Base-by-base conservation (phyloP, 1,140 invertebrate genomes). In the Drosophila kanapiae region DNA sequence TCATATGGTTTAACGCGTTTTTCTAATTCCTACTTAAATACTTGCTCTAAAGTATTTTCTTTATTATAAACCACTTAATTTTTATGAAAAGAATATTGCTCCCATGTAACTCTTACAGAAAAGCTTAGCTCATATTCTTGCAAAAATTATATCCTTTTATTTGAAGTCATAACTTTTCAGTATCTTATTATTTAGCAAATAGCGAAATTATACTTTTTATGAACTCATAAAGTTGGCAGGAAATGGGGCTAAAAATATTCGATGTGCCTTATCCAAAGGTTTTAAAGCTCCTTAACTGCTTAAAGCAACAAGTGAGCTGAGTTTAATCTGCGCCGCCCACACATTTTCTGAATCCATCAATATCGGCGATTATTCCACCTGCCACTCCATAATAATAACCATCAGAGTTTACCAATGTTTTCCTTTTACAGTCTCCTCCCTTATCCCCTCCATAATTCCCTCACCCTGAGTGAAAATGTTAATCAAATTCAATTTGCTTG, bases 401-500 rank as follows among this genome's bases (percentile, higher is more conserved):
- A 72, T 71, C 67, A 49, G 53, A 59, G 42, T 27, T 70, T 70
- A 8, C 45, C 45, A 40, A 35, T 62, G 63, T 48, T 48, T 45
- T 65, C 14, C 33, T 37, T 37, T 47, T 16, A 16, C 57, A 6
- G 14, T 8, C 43, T 47, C 16, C 16, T 48, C 38, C n/a, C 14
- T 45, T 49, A 31, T 54, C 18, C 8, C 40, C 16, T 18, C 29
- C 43, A 49, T 40, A 38, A 51, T 31, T 31, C 62, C 29, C 27
- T 9, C 56, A 27, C 37, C 11, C 57, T 33, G 31, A 58, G 35
- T 53, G 57, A 63, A 75, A 56, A 63, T 69, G 78, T 77, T 88
- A 88, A 87, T 87, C 80, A 90, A 88, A 87, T 88, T 84, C 72
- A 87, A 88, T 87, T 87, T 82, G 67, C 42, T 80, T 80, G 60